Evolutionary conservation across 2,113 vertebrate species (phyloP).

Genomic region (Chloropsis hardwickii): DNA sequence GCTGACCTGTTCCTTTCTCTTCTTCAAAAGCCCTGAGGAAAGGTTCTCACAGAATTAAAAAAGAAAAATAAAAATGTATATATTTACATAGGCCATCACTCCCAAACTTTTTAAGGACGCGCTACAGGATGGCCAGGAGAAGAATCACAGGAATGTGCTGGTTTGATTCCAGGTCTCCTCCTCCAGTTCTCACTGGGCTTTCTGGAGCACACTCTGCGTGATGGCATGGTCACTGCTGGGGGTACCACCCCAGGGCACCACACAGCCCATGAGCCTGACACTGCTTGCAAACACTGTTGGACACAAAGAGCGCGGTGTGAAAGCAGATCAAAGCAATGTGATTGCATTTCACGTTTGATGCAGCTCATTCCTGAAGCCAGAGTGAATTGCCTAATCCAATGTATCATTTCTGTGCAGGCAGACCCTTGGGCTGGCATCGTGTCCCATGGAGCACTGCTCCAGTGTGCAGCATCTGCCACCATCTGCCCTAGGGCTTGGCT

Average conservation of each 20-base stretch:
- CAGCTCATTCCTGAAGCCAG: conserved; percentile 50
- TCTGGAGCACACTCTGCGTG: neutral
- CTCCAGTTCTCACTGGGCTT: neutral
- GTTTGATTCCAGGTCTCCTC: neutral
- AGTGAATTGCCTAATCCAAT: conserved; percentile 55
- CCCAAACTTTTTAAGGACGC: neutral
- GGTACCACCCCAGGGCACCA: neutral
- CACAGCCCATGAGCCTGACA: neutral
- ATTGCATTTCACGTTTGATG: conserved; percentile 33
- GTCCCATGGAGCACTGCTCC: conserved; percentile 29
- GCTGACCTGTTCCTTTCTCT: neutral
- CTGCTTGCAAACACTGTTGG: neutral
- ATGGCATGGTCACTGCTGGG: neutral
- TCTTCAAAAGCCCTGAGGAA: neutral
- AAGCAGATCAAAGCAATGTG: conserved; percentile 46
- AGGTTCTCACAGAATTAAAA: neutral
- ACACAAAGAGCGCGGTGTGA: neutral
- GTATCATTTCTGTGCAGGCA: conserved; percentile 61
- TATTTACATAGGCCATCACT: neutral
- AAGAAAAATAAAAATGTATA: neutral
- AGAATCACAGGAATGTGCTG: neutral
- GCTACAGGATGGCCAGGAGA: neutral
- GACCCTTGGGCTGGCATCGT: conserved; percentile 23
- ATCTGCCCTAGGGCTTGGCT: conserved; percentile 49
- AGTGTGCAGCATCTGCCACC: conserved; percentile 52